Evolutionary conservation across 2,797 vertebrate genomes (phyloP), one percentile per base, ranked within the genome.

Genomic region (Pyrocephalus nanus): DNA sequence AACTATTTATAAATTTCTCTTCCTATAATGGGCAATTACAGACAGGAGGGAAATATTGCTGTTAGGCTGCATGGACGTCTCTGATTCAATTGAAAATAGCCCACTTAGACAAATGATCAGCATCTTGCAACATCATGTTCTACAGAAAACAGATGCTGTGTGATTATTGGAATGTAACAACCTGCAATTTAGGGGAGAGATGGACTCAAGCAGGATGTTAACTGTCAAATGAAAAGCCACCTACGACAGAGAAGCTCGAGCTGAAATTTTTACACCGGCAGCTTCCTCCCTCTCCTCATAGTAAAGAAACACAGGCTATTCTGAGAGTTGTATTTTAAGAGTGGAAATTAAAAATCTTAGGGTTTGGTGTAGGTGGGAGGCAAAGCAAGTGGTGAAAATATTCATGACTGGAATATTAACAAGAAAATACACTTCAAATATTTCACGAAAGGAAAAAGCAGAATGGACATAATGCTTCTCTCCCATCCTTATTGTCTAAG

Each of bases 1-100:
- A 92, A 84, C 55, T 96, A 93, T 78, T 91, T 67, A 96, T 86
- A 70, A 64, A 86, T 90, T 64, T 65, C 66, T 81, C 67, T 67
- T 80, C 79, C 79, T 75, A 26, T 67, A 78, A 90, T 8, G 32
- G 82, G 38, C 82, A 74, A 21, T 64, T 84, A 55, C 83, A 93
- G 85, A 18, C 65, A 79, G 86, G 42, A 94, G 86, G 80, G 83
- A 87, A 86, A 79, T 43, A 57, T 7, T 61, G 78, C 76, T 84
- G 90, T 45, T 73, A 66, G 71, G 74, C 88, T 95, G 81, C 93
- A 69, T 29, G 64, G 32, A 54, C 45, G 32, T 54, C 86, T 86
- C 72, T 51, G 76, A 83, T 66, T 88, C 84, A n/a, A 47, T 5
- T 48, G 42, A 80, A 89, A 89, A 94, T 9, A 95, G 29, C 40